phyloP scores from a whole-genome alignment of 2,888 invertebrate species.

The Glomeris marginata region DNA sequence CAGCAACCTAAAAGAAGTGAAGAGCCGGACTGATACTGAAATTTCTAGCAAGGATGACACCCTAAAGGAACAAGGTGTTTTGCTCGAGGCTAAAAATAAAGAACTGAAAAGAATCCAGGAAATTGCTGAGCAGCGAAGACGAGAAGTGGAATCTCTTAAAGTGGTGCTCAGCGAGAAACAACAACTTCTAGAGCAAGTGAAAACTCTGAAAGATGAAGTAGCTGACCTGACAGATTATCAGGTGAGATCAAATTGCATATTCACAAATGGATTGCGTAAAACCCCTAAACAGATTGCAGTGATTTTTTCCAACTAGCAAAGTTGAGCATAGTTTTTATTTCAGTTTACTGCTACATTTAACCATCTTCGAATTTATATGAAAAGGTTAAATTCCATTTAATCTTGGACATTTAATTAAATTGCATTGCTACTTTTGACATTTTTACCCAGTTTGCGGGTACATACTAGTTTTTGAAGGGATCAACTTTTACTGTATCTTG shows the following conservation, averaged over 20 bases:
- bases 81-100: conserved; percentile 27
- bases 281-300: not conserved
- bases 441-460: too few species aligned
- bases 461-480: too few species aligned
- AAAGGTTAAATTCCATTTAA: too few species aligned
- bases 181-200: conserved; percentile 13
- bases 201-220: conserved; percentile 13
- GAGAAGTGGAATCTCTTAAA: conserved; percentile 15
- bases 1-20: too few species aligned
- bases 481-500: too few species aligned
- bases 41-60: too few species aligned
- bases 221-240: conserved; percentile 11
- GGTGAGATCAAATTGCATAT: conserved; percentile 5
- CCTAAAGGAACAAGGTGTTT: conserved; percentile 5
- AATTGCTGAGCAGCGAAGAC: conserved; percentile 23
- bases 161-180: conserved; percentile 15
- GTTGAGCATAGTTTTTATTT: too few species aligned
- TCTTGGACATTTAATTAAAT: too few species aligned
- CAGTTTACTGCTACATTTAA: too few species aligned
- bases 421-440: too few species aligned
- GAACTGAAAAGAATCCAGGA: conserved; percentile 38
- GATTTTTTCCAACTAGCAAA: not conserved
- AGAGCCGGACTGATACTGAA: not conserved
- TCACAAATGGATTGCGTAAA: not conserved
- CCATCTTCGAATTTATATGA: too few species aligned